Percentiles rank a stretch among this genome's conserved stretches.
These are phyloP conservation scores for Congeria kusceri DNA, from an alignment of 2,888 invertebrate species.

Conservation along the genomic window DNA sequence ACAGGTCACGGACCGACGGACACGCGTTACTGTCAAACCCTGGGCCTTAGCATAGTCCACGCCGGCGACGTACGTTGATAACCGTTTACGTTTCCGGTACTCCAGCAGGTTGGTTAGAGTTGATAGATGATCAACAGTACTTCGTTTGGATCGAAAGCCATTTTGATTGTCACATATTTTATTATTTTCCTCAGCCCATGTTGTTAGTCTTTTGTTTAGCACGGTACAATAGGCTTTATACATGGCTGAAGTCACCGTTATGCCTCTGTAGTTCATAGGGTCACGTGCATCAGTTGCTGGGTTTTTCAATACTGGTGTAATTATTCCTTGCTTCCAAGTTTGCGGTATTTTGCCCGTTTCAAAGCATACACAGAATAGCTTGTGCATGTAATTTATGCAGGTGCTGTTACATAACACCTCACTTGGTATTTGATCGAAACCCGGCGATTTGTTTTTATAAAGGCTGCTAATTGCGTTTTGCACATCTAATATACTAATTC, in stretches of 20 bases:
- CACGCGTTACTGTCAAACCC: no score
- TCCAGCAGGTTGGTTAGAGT: neutral
- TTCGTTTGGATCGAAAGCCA: neutral
- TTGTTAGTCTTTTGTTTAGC: neutral
- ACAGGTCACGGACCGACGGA: no score
- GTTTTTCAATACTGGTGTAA: constrained; percentile 14
- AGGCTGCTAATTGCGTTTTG: neutral
- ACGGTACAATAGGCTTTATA: constrained; percentile 23
- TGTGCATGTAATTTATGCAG: constrained; percentile 18
- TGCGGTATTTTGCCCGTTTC: constrained; percentile 18
- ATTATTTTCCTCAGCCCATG: neutral
- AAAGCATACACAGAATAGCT: constrained; percentile 26
- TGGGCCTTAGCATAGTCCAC: no score
- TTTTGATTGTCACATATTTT: no score
- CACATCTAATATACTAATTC: constrained; percentile 8
- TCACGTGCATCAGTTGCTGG: neutral
- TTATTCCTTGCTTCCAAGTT: constrained; percentile 7
- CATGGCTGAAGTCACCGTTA: constrained; percentile 17
- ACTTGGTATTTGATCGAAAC: constrained; percentile 6
- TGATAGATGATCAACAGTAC: constrained; percentile 14
- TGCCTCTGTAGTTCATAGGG: constrained; percentile 11
- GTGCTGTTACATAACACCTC: constrained; percentile 3
- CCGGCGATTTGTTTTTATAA: constrained; percentile 6
- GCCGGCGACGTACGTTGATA: no score
- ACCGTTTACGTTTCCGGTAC: neutral